Evolutionary conservation across 2,888 invertebrate species (phyloP).

Genomic region (Rhamphomyia laevipes): DNA sequence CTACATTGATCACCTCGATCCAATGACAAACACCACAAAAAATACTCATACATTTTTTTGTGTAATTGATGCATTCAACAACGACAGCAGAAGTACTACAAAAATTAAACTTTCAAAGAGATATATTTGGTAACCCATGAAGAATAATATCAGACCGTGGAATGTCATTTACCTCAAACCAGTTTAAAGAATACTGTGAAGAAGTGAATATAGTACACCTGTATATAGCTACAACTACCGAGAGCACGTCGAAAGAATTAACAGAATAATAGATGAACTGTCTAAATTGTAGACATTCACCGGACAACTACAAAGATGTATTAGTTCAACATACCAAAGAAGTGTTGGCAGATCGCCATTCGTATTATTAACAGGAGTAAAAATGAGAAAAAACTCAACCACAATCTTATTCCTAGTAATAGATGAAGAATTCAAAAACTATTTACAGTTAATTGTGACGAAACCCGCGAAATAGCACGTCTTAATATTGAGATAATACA

Average conservation of each 20-base stretch:
- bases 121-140: slow-evolving; percentile 10
- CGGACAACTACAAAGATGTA: too few relatives aligned
- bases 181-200: slow-evolving; percentile 7
- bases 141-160: slow-evolving; percentile 11
- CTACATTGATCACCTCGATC: slow-evolving; percentile 27
- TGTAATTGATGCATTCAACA: slow-evolving; percentile 10
- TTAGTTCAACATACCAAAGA: too few relatives aligned
- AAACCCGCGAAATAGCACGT: too few relatives aligned
- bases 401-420: too few relatives aligned
- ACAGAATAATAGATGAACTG: slow-evolving; percentile 22
- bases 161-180: slow-evolving; percentile 10
- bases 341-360: too few relatives aligned
- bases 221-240: slow-evolving; percentile 17
- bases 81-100: slow-evolving; percentile 4
- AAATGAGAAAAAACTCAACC: too few relatives aligned
- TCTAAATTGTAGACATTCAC: too few relatives aligned
- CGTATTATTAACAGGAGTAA: too few relatives aligned
- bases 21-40: slow-evolving; percentile 17
- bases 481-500: too few relatives aligned
- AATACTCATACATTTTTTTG: slow-evolving; percentile 10
- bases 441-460: too few relatives aligned
- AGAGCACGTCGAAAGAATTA: slow-evolving; percentile 25
- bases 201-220: slow-evolving; percentile 6
- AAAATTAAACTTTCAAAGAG: slow-evolving; percentile 4
- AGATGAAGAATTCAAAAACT: too few relatives aligned